Evolutionary conservation across 2,888 invertebrate species (phyloP), one percentile per base, ranked within the genome.

Genomic region (Ophraella communa): DNA sequence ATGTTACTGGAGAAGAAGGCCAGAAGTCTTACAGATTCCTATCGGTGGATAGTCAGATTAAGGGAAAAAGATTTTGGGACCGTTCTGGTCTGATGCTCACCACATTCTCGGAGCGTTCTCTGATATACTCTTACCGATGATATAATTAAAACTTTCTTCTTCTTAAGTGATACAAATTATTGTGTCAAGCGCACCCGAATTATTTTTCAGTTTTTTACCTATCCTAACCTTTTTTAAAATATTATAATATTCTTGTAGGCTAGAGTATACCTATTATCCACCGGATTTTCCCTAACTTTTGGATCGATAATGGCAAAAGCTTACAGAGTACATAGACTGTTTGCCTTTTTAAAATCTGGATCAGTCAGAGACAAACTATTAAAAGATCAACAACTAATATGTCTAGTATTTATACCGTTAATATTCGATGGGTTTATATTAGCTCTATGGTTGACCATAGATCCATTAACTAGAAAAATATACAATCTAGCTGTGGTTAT

Each of bases 231-330:
- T 5, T 30, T 7, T 7, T 17, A 18, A 45, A 10, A 33, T 21
- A 18, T 7, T 14, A 10, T 5, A 35, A 11, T 1, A 8, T 39
- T 39, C 68, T 81, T 83, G 27, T 85, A 96, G 96, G 89, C 91
- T 52, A 87, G 94, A 76, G 94, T 94, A 17, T 95, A 94, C 84
- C 86, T 96, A 56, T 85, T 96, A 54, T 94, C 95, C 1, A 93
- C 94, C 51, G 96, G 95, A 24, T 96, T 95, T 81, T 95, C 95
- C 0, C 81, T 96, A 72, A 93, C 95, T 1, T 96, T 96, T 78
- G 96, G 96, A 33, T 94, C 96, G 18, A 96, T 96, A 93, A 95
- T 96, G 80, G 94, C 95, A 2, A 96, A 96, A 84, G 96, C 95
- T 0, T 96, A 95, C 82, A 84, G 96, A 56, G 95, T 96, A 11